Percentiles rank a stretch among this genome's conserved stretches.
Conservation (phyloP, 2,888 invertebrate species). For the Epirrhoe alternata region DNA sequence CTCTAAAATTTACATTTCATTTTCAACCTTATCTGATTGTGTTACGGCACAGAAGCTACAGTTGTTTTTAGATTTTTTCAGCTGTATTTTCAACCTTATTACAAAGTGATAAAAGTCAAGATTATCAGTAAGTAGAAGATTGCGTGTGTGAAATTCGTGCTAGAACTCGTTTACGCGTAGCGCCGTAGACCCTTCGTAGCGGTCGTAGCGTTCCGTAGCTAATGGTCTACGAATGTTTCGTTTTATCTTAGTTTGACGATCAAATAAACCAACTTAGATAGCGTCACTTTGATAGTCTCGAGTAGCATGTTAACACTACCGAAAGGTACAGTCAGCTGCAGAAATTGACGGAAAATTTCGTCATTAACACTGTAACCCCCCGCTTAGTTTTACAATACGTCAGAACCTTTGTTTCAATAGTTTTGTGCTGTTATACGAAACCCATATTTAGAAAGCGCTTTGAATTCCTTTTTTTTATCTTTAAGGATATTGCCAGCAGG, state of each 20-base stretch:
- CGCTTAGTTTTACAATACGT: too few species aligned
- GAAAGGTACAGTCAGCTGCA: not conserved
- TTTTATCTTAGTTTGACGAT: not conserved
- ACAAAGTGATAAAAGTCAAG: slow-evolving; percentile 7
- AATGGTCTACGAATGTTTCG: slow-evolving; percentile 14
- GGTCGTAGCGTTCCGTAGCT: slow-evolving; percentile 29
- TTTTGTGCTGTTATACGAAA: too few species aligned
- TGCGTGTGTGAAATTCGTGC: slow-evolving; percentile 37
- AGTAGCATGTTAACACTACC: too few species aligned
- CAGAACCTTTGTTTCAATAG: too few species aligned
- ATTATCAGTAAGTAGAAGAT: slow-evolving; percentile 10
- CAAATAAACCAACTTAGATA: not conserved
- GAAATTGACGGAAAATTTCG: not conserved
- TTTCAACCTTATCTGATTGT: slow-evolving; percentile 1
- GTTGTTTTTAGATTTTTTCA: not conserved
- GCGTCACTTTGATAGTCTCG: too few species aligned
- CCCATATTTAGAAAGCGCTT: too few species aligned
- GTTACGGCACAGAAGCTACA: slow-evolving; percentile 1
- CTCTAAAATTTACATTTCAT: not conserved
- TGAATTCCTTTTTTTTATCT: too few species aligned
- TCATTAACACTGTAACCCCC: too few species aligned
- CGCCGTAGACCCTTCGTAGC: slow-evolving; percentile 39
- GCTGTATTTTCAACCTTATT: slow-evolving; percentile 13
- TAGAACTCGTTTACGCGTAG: slow-evolving; percentile 39
- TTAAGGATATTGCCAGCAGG: too few species aligned